A percentile compares a stretch with the other conserved stretches of the same genome.
These are phyloP conservation scores for Noctua janthe DNA, from an alignment of 2,888 invertebrate genomes.

Conservation along the genomic window DNA sequence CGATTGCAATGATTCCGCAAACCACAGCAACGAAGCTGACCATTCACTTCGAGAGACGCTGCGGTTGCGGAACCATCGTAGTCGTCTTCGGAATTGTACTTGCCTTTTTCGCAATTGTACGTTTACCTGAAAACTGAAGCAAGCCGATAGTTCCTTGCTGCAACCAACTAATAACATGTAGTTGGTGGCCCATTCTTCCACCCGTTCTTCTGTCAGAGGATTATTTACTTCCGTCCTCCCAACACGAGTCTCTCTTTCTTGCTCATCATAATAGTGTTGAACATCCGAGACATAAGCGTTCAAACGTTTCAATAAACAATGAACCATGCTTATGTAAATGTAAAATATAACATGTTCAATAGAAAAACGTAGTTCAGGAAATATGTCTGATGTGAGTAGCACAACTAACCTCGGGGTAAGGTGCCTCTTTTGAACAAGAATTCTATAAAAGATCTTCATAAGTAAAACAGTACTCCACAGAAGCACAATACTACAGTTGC, in stretches of 20 bases:
- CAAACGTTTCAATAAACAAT: background rate
- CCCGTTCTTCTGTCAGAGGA: too few species aligned
- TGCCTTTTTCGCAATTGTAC: too few species aligned
- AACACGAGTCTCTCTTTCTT: background rate
- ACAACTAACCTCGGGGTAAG: rapidly evolving
- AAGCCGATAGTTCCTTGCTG: too few species aligned
- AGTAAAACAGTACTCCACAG: background rate
- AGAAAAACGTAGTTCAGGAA: constrained; percentile 10
- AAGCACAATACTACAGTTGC: background rate
- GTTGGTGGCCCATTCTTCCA: too few species aligned
- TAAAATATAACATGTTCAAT: constrained; percentile 26
- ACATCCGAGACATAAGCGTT: constrained; percentile 4
- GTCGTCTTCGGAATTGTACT: too few species aligned
- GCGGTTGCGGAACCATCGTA: too few species aligned
- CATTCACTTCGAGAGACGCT: too few species aligned
- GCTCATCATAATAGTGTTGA: background rate
- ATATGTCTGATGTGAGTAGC: background rate
- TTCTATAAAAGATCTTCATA: background rate
- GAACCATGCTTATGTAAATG: constrained; percentile 4
- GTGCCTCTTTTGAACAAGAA: rapidly evolving
- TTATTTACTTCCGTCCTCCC: background rate
- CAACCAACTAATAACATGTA: too few species aligned
- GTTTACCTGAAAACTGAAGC: too few species aligned
- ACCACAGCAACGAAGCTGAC: too few species aligned
- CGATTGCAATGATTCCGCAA: too few species aligned